Conservation (phyloP, 2,888 invertebrate genomes). For the Drosophila suboccidentalis region DNA sequence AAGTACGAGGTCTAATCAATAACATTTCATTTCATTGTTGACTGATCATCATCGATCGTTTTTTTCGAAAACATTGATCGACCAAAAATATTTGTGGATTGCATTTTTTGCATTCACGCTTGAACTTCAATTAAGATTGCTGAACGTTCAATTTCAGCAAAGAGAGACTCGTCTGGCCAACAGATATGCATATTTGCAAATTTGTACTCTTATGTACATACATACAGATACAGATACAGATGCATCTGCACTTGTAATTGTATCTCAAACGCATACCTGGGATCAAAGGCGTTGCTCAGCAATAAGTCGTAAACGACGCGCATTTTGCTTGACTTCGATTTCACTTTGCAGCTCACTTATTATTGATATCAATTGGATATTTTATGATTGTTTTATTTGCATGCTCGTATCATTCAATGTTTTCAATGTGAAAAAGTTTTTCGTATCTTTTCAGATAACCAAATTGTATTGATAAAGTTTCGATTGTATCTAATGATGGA, state of each 20-base stretch:
- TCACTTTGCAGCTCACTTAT: conserved; percentile 9
- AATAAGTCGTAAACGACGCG: conserved; percentile 75
- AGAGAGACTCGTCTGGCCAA: conserved; percentile 1
- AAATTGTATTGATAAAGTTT: neutral
- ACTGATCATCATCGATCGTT: neutral
- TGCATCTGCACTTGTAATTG: conserved; percentile 1
- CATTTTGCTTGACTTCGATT: conserved; percentile 63
- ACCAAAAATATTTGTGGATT: conserved; percentile 8
- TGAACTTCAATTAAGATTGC: conserved; percentile 44
- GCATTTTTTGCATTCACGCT: conserved; percentile 19
- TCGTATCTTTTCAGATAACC: neutral
- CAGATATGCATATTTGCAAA: neutral
- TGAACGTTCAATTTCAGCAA: conserved; percentile 29
- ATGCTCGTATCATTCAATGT: conserved; percentile 27
- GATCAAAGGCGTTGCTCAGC: conserved; percentile 76
- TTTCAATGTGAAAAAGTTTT: conserved; percentile 14
- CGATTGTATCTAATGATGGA: too few species aligned
- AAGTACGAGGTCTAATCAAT: too few species aligned
- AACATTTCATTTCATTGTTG: too few species aligned
- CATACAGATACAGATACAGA: conserved; percentile 3
- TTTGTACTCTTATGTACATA: neutral
- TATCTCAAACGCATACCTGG: conserved; percentile 71
- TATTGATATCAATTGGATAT: conserved; percentile 61
- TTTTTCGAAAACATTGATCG: neutral
- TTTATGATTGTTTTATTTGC: conserved; percentile 42